A percentile compares a stretch with the other conserved stretches of the same genome.
Conservation (phyloP, 2,113 vertebrate species). For the Tetrax tetrax region DNA sequence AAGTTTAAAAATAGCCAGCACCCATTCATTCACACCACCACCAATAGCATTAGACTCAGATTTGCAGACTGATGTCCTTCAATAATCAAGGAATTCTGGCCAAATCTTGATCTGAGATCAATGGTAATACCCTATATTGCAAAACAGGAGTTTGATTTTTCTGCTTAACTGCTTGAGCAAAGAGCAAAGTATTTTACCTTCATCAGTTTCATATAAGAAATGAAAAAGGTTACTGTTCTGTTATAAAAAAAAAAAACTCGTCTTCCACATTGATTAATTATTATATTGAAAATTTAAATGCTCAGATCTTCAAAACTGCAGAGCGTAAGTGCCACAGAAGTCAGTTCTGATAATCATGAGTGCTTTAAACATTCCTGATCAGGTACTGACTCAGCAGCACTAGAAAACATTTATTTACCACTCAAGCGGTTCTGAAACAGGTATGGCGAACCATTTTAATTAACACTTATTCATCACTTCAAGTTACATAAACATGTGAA, state of each 20-base stretch:
- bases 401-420: not conserved
- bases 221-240: not conserved
- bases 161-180: not conserved
- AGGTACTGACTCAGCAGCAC: not conserved
- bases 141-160: not conserved
- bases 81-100: not conserved
- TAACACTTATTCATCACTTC: slow-evolving; percentile 9
- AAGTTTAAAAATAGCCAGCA: not conserved
- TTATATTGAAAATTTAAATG: not conserved
- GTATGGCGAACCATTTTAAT: not conserved
- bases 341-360: not conserved
- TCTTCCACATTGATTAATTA: not conserved
- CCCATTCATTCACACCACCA: not conserved
- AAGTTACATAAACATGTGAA: too few species aligned
- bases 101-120: not conserved
- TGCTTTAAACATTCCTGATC: not conserved
- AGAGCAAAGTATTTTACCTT: not conserved
- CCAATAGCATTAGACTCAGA: not conserved
- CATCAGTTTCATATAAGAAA: not conserved
- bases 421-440: not conserved
- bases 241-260: not conserved
- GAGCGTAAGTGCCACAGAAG: not conserved
- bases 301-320: not conserved
- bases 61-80: not conserved
- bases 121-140: not conserved